phyloP scores from a whole-genome alignment of 2,797 vertebrate species.

The Pteropus rufus region DNA sequence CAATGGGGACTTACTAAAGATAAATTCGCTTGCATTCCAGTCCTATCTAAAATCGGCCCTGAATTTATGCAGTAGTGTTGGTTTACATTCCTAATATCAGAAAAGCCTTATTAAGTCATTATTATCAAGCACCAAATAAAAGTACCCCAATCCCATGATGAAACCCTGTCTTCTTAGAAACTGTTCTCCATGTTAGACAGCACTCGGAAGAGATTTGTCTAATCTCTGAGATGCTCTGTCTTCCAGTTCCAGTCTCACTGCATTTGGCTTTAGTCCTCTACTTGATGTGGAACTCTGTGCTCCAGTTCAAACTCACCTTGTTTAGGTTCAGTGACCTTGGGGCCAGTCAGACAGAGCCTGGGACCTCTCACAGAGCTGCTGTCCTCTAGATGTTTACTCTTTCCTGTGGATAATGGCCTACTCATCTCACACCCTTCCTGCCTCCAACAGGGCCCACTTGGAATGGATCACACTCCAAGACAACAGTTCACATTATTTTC shows the following conservation, averaged over 20 bases:
- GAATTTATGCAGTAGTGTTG: not conserved
- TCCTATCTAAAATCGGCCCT: not conserved
- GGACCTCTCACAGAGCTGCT: not conserved
- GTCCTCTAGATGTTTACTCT: not conserved
- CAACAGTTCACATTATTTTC: not conserved
- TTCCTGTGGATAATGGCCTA: not conserved
- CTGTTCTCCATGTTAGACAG: not conserved
- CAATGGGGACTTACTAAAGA: not conserved
- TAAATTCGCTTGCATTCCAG: not conserved
- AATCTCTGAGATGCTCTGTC: not conserved
- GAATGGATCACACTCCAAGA: not conserved
- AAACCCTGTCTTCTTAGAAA: not conserved
- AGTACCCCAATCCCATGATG: not conserved
- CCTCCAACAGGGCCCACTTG: not conserved
- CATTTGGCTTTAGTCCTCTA: not conserved
- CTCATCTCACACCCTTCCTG: not conserved
- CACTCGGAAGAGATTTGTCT: not conserved
- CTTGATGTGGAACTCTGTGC: not conserved
- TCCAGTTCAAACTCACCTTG: not conserved
- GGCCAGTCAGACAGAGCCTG: not conserved
- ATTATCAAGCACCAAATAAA: constrained; percentile 2
- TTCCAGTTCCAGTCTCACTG: not conserved
- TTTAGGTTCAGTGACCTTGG: not conserved
- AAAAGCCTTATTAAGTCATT: not conserved
- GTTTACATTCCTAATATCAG: constrained; percentile 26